Percentiles rank a stretch among this genome's conserved stretches.
Evolutionary conservation across 2,113 vertebrate genomes (phyloP).

Genomic region (Rostratula benghalensis): DNA sequence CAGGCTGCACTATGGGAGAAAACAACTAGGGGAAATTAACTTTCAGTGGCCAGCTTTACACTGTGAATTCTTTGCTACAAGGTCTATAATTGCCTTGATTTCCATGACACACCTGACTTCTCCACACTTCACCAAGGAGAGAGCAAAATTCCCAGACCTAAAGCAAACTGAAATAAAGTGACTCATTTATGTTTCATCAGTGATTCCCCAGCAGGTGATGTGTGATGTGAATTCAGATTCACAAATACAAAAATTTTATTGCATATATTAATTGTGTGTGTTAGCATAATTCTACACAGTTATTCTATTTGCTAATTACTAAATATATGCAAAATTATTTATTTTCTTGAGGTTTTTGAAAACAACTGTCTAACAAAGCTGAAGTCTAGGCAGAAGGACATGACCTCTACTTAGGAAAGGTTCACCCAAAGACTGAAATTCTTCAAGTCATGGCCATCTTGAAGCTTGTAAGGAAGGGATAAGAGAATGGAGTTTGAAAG

Average conservation of each 20-base stretch:
- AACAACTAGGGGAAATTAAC: background rate
- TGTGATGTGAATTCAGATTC: background rate
- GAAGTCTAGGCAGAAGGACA: background rate
- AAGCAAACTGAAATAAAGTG: slow-evolving; percentile 40
- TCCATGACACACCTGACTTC: background rate
- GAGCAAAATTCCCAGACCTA: slow-evolving; percentile 6
- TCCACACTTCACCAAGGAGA: background rate
- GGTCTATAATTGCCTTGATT: background rate
- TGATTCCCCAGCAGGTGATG: background rate
- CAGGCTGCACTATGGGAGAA: background rate
- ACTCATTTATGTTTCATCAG: slow-evolving; percentile 18
- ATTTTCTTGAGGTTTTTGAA: background rate
- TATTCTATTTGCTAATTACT: background rate
- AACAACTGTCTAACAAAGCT: background rate
- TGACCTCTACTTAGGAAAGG: slow-evolving; percentile 45
- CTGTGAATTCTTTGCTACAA: background rate
- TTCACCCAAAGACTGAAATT: slow-evolving; percentile 54
- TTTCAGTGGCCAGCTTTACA: background rate
- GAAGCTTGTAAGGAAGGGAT: slow-evolving; percentile 36
- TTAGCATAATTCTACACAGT: background rate
- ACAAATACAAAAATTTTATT: background rate
- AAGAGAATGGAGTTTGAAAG: slow-evolving; percentile 45
- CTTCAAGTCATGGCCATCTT: slow-evolving; percentile 49
- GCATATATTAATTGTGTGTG: background rate
- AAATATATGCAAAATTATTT: background rate